Evolutionary conservation across 2,113 vertebrate species (phyloP).

Genomic region (Periophthalmodon schlosseri): DNA sequence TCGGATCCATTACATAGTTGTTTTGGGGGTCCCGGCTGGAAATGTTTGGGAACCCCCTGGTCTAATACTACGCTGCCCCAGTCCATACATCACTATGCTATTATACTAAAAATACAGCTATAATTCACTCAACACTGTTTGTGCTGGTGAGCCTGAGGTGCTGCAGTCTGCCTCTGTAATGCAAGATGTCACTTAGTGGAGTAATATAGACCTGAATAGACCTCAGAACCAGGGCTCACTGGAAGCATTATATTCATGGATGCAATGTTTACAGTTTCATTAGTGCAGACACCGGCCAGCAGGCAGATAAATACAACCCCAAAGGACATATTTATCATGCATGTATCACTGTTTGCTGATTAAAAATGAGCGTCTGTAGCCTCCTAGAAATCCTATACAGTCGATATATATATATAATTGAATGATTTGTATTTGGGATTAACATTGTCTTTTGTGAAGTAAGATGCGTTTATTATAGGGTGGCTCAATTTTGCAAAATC

Average conservation of each 20-base stretch:
- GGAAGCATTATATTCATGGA: neutral
- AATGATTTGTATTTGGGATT: too few relatives aligned
- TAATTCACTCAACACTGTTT: constrained; percentile 19
- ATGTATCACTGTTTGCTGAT: too few relatives aligned
- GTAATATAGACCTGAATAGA: neutral
- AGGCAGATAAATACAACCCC: neutral
- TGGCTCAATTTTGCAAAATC: too few relatives aligned
- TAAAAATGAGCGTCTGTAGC: too few relatives aligned
- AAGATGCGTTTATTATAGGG: too few relatives aligned
- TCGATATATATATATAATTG: too few relatives aligned
- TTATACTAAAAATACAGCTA: neutral
- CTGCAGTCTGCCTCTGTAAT: constrained; percentile 14
- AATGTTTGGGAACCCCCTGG: too few relatives aligned
- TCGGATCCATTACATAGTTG: too few relatives aligned
- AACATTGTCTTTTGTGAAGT: too few relatives aligned
- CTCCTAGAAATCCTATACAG: too few relatives aligned
- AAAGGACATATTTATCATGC: neutral
- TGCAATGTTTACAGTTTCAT: neutral
- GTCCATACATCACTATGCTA: neutral
- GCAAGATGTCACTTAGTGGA: constrained; percentile 12
- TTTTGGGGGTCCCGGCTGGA: too few relatives aligned
- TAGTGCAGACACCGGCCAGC: neutral
- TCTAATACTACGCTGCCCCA: too few relatives aligned
- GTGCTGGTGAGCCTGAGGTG: constrained; percentile 30
- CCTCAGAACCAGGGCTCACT: constrained; percentile 2